Percentiles rank a stretch among this genome's conserved stretches.
Evolutionary conservation across 1,140 invertebrate species (phyloP).

Genomic region (Anagrus nilaparvatae): DNA sequence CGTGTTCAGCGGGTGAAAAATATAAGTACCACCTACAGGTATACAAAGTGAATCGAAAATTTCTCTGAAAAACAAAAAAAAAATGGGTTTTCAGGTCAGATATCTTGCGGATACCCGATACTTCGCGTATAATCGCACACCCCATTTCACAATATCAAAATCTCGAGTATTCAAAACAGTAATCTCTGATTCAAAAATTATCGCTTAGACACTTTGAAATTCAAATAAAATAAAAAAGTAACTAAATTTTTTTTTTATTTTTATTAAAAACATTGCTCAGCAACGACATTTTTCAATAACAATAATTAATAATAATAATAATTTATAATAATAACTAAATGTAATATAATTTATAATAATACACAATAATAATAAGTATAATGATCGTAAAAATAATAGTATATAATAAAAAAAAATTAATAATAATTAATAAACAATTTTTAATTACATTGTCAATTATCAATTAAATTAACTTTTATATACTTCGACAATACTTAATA

Average conservation of each 20-base stretch:
- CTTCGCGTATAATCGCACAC: too few relatives aligned
- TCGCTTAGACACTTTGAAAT: too few relatives aligned
- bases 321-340: constrained; percentile 26
- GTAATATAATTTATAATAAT: constrained; percentile 19
- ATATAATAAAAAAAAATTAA: constrained; percentile 3
- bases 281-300: constrained; percentile 31
- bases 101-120: too few relatives aligned
- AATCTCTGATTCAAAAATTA: too few relatives aligned
- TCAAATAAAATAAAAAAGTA: constrained; percentile 16
- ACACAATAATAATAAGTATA: constrained; percentile 13
- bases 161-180: too few relatives aligned
- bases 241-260: constrained; percentile 17
- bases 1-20: too few relatives aligned
- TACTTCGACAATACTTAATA: too few relatives aligned
- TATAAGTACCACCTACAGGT: too few relatives aligned
- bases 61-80: too few relatives aligned
- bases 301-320: constrained; percentile 21
- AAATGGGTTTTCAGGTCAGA: too few relatives aligned
- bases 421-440: not conserved
- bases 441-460: not conserved
- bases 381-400: constrained; percentile 8
- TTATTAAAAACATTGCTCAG: constrained; percentile 28
- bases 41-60: too few relatives aligned
- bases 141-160: too few relatives aligned
- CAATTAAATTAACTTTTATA: not conserved